Percentiles rank a stretch among this genome's conserved stretches.
These are phyloP conservation scores for Pangasianodon hypophthalmus DNA, from an alignment of 2,113 vertebrate species.

Conservation along the genomic window DNA sequence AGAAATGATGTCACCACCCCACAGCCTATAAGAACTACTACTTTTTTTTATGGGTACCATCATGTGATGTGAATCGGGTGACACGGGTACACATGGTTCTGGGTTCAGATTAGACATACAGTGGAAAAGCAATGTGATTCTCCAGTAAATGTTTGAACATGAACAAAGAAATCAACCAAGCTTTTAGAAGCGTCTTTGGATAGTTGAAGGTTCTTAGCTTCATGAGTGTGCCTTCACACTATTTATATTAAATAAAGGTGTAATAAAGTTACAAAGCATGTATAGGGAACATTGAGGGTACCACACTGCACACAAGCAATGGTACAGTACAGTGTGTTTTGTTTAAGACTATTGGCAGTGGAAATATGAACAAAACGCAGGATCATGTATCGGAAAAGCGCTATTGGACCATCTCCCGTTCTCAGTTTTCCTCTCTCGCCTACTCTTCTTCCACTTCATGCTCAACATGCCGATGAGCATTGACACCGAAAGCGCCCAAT, in stretches of 20 bases:
- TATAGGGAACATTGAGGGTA: background rate
- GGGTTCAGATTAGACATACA: background rate
- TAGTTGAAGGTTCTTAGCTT: background rate
- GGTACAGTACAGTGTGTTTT: background rate
- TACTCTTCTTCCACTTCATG: background rate
- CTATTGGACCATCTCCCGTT: background rate
- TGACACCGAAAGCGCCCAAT: background rate
- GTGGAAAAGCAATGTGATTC: no score
- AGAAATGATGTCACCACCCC: background rate
- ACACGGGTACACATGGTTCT: background rate
- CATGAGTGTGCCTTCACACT: background rate
- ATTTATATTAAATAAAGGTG: no score
- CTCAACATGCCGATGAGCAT: background rate
- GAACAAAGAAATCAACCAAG: no score
- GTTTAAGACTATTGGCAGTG: background rate
- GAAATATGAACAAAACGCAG: background rate
- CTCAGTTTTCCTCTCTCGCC: background rate
- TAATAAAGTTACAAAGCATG: background rate
- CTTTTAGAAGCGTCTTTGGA: background rate
- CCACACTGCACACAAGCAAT: background rate
- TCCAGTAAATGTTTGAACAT: no score
- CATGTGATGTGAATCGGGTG: background rate
- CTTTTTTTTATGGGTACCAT: background rate
- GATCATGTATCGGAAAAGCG: background rate
- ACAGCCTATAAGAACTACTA: background rate